Evolutionary conservation across 2,888 invertebrate species (phyloP).

Genomic region (Melanophora roralis): DNA sequence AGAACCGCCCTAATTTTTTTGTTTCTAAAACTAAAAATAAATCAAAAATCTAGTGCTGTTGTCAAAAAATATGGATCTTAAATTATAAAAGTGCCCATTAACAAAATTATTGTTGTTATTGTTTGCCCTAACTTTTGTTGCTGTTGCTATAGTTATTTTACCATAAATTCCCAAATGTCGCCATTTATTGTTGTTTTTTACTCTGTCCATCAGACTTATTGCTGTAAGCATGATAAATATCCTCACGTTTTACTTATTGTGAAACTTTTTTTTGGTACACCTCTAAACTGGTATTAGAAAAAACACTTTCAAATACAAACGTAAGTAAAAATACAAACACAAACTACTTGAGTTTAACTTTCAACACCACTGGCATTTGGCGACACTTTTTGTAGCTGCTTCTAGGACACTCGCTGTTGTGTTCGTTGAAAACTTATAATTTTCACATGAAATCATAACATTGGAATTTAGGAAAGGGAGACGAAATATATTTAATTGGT

Average conservation of each 20-base stretch:
- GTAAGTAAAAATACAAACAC: not conserved
- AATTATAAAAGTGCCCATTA: not conserved
- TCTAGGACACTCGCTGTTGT: not conserved
- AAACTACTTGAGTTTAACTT: constrained; percentile 22
- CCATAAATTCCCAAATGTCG: constrained; percentile 32
- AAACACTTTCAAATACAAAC: constrained; percentile 29
- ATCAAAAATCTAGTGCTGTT: no score
- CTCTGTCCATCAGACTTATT: constrained; percentile 14
- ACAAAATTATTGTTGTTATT: not conserved
- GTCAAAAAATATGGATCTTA: no score
- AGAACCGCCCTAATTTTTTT: no score
- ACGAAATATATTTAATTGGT: no score
- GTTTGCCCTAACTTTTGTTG: not conserved
- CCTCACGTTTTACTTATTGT: constrained; percentile 21
- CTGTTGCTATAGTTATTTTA: not conserved
- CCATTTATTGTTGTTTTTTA: constrained; percentile 25
- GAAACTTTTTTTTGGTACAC: not conserved
- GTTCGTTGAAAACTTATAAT: constrained; percentile 65
- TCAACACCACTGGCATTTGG: not conserved
- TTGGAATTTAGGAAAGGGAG: constrained; percentile 8
- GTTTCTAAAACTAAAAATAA: no score
- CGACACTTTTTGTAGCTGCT: not conserved
- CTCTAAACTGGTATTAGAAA: constrained; percentile 9
- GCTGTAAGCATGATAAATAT: constrained; percentile 40
- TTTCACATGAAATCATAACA: constrained; percentile 71